Base-by-base conservation (phyloP, 2,113 vertebrate genomes). In the Xiphias gladius region DNA sequence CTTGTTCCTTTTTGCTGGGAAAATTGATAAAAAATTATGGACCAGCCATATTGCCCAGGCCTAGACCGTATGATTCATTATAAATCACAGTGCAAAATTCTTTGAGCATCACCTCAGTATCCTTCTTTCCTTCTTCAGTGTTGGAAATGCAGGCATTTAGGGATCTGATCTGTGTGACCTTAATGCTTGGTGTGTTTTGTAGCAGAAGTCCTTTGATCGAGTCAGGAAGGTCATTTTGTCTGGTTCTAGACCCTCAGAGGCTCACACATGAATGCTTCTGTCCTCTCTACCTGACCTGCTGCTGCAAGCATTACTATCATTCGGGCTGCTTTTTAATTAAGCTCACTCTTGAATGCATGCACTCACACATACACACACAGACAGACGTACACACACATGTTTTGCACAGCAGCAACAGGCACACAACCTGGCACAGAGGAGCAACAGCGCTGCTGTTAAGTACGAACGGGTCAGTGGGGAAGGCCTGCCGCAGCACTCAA, bases 201-300 rank as follows among this genome's bases (percentile, higher is more conserved):
- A 75, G 68, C 84, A 86, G 84, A 87, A 82, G 86, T 88, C 78
- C 43, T 91, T 59, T 86, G 89, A 88, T 58, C 17, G 72, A 90
- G 80, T 83, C 84, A 57, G 73, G 73, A 87, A 91, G 90, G 91
- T 93, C 77, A 68, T 89, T 85, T 58, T 74, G 82, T 87, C 87
- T 88, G 89, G 73, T 74, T 89, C 17, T 37, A 62, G 84, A 85
- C 79, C 89, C 90, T 86, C 67, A 52, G 91, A 89, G 90, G 86
- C 85, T 88, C 91, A 89, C 85, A 91, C 78, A 88, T 89, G 89
- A 89, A 90, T 85, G 89, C 85, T 24, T 86, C 70, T 64, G 82
- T 89, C 88, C 88, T 84, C 89, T 73, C 78, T 75, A 84, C 84
- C 88, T 89, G 90, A 90, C 88, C 88, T 82, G 86, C 86, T 87